Percentiles rank a stretch among this genome's conserved stretches.
phyloP scores from a whole-genome alignment of 92 coral and sea anemone genomes.

The Zoanthus sociatus region DNA sequence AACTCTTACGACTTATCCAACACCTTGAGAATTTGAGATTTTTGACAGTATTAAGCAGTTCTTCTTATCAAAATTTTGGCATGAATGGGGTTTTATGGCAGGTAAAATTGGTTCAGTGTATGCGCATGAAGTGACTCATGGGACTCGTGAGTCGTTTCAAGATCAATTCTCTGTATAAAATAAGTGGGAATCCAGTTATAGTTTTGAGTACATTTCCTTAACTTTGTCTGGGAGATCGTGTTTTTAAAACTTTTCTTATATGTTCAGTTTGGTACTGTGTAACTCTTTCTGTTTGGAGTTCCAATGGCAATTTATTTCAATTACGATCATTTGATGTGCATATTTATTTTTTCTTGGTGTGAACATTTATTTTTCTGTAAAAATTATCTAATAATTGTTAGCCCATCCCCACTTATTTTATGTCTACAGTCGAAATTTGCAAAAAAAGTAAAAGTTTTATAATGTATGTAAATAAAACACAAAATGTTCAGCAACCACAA shows the following conservation, averaged over 20 bases:
- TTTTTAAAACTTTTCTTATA: background rate
- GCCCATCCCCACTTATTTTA: background rate
- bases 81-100: constrained; percentile 4
- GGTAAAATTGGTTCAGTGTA: constrained; percentile 3
- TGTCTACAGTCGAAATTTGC: constrained; percentile 4
- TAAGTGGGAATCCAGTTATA: background rate
- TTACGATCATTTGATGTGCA: background rate
- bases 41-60: constrained; percentile 6
- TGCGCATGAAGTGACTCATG: constrained; percentile 9
- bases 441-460: background rate
- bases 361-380: background rate
- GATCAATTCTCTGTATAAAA: constrained; percentile 3
- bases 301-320: background rate
- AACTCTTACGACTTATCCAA: constrained; percentile 6
- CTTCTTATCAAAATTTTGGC: background rate
- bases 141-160: background rate
- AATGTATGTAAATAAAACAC: background rate
- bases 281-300: background rate
- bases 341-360: background rate
- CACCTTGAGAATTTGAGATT: background rate
- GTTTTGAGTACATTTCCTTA: background rate
- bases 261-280: constrained; percentile 2
- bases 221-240: background rate
- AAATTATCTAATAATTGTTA: too few species aligned
- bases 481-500: background rate